Percentiles rank a stretch among this genome's conserved stretches.
phyloP scores from a whole-genome alignment of 2,113 vertebrate species.

The Thymallus thymallus region DNA sequence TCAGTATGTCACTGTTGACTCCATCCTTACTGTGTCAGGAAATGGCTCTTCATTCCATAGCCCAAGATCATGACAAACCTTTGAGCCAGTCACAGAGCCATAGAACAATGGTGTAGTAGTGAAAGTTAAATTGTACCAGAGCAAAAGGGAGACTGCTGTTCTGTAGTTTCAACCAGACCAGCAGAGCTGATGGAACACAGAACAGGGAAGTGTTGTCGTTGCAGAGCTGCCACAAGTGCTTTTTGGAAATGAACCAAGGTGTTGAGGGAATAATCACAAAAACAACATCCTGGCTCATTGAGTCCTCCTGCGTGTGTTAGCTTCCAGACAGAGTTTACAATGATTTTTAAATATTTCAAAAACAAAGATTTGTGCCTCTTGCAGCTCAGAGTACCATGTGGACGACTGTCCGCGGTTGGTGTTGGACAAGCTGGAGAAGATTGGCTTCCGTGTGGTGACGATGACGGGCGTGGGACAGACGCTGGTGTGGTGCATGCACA shows the following conservation, averaged over 20 bases:
- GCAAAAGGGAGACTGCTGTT: conserved; percentile 21
- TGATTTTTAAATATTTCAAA: conserved; percentile 29
- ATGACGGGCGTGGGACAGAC: conserved; percentile 98
- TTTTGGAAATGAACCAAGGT: conserved; percentile 66
- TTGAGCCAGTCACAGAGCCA: not conserved
- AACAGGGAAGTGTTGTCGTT: conserved; percentile 61
- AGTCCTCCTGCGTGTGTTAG: not conserved
- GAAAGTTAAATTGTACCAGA: not conserved
- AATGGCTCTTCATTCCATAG: not conserved
- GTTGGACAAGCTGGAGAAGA: conserved; percentile 90
- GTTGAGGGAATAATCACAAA: conserved; percentile 58
- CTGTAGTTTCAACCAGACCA: conserved; percentile 54
- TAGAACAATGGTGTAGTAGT: not conserved
- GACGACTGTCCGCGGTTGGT: conserved; percentile 87
- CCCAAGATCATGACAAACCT: not conserved
- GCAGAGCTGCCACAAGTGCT: conserved; percentile 59
- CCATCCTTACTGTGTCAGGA: too few species aligned
- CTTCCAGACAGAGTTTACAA: conserved; percentile 45
- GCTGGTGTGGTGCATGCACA: conserved; percentile 96
- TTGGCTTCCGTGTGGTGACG: conserved; percentile 84
- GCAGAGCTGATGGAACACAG: conserved; percentile 59
- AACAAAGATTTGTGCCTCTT: conserved; percentile 40
- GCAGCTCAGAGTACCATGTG: conserved; percentile 91
- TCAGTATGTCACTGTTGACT: not conserved
- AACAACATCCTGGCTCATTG: conserved; percentile 16